Conservation (phyloP, 1,140 invertebrate species). For the Chlorops oryzae region DNA sequence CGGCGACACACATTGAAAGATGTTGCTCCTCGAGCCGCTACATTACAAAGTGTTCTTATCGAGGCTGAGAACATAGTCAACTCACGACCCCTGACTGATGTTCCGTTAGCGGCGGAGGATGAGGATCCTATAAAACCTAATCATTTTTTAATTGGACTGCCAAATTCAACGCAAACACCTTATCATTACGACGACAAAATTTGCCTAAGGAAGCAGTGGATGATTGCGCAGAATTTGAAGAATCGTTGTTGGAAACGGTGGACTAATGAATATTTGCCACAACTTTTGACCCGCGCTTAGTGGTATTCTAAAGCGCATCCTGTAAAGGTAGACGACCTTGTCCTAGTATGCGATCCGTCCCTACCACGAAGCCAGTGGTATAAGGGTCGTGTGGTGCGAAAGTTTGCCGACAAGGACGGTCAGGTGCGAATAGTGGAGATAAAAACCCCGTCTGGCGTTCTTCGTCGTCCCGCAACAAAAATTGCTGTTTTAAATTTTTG, state of each 20-base stretch:
- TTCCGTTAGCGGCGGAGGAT: slow-evolving; percentile 24
- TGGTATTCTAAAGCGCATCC: slow-evolving; percentile 21
- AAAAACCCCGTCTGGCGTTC: neutral
- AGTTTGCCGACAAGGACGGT: too few species aligned
- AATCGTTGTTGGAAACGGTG: slow-evolving; percentile 30
- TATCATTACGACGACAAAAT: slow-evolving; percentile 6
- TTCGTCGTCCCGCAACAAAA: neutral
- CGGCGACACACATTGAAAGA: neutral
- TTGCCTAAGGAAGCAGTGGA: slow-evolving; percentile 20
- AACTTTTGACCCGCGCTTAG: slow-evolving; percentile 19
- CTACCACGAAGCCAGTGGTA: slow-evolving; percentile 22
- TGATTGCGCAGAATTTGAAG: slow-evolving; percentile 20
- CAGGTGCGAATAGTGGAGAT: too few species aligned
- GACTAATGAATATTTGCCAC: slow-evolving; percentile 25
- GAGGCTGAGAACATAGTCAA: slow-evolving; percentile 34
- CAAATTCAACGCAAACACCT: slow-evolving; percentile 12
- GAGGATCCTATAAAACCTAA: slow-evolving; percentile 31
- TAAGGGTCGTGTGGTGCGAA: too few species aligned
- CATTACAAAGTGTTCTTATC: slow-evolving; percentile 16
- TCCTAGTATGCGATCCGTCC: slow-evolving; percentile 24
- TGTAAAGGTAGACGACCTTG: slow-evolving; percentile 25
- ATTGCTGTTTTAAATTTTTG: slow-evolving; percentile 1
- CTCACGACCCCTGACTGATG: slow-evolving; percentile 31
- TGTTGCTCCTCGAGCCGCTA: slow-evolving; percentile 3
- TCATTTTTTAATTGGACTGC: slow-evolving; percentile 24